Conservation (phyloP, 2,797 vertebrate species). For the Podarcis lilfordi region DNA sequence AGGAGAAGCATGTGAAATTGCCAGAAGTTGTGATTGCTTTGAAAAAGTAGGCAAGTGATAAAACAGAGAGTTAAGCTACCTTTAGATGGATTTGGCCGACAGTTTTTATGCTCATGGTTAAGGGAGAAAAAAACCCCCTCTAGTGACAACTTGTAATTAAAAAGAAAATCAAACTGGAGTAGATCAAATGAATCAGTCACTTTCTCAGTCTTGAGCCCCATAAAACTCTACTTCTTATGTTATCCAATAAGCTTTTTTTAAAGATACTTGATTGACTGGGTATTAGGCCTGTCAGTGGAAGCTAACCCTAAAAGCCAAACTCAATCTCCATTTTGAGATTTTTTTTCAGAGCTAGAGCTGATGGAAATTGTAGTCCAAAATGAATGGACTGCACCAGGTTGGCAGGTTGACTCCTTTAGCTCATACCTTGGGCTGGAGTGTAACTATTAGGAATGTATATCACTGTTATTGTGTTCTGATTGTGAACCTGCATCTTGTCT, state of each 20-base stretch:
- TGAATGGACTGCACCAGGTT: too few relatives aligned
- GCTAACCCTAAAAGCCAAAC: background rate
- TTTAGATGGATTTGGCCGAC: background rate
- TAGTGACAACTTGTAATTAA: constrained; percentile 16
- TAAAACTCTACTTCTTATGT: background rate
- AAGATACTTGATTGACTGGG: constrained; percentile 14
- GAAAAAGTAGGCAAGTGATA: background rate
- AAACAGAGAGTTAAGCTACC: constrained; percentile 10
- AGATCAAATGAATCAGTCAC: constrained; percentile 25
- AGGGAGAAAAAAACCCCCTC: background rate
- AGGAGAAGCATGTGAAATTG: constrained; percentile 40
- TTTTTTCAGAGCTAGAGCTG: too few relatives aligned
- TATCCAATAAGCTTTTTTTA: background rate
- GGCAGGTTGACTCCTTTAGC: too few relatives aligned
- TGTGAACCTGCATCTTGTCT: background rate
- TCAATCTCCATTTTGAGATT: background rate
- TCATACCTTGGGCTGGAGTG: background rate
- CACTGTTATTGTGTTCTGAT: background rate
- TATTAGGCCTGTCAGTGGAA: background rate
- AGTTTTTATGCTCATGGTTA: constrained; percentile 16
- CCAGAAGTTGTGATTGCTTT: background rate
- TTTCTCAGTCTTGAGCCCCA: background rate
- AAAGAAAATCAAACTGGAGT: background rate
- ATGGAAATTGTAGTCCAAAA: too few relatives aligned
- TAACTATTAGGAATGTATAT: background rate